Percentiles rank a stretch among this genome's conserved stretches.
phyloP scores from a whole-genome alignment of 2,888 invertebrate genomes.

The Oxyscelio sp. region DNA sequence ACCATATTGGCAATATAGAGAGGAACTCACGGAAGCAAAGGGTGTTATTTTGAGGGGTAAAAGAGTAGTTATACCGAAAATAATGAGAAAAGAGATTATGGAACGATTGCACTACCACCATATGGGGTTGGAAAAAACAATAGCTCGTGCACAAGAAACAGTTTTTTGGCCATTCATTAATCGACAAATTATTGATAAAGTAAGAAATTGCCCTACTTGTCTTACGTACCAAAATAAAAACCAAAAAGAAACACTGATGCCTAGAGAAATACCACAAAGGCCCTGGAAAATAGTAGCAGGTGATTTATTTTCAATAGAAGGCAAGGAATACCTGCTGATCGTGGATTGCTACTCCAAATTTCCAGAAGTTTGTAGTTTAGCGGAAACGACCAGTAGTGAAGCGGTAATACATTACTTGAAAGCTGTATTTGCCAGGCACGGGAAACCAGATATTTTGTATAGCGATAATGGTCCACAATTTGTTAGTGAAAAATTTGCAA shows the following conservation, averaged over 20 bases:
- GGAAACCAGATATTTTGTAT: not conserved
- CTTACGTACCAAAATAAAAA: not conserved
- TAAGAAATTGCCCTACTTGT: slow-evolving; percentile 55
- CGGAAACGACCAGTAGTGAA: not conserved
- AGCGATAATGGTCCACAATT: not conserved
- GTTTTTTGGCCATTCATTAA: slow-evolving; percentile 77
- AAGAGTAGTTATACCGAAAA: slow-evolving; percentile 70
- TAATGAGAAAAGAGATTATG: slow-evolving; percentile 73
- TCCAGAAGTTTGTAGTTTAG: not conserved
- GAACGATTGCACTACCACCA: slow-evolving; percentile 77
- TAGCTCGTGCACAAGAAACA: slow-evolving; percentile 69
- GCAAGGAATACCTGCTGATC: not conserved
- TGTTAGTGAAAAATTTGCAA: not conserved
- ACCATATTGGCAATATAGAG: slow-evolving; percentile 37
- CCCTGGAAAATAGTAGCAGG: not conserved
- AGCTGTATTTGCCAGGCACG: not conserved
- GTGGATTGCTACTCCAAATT: not conserved
- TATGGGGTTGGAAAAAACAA: slow-evolving; percentile 76
- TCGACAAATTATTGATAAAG: slow-evolving; percentile 72
- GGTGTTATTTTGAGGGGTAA: slow-evolving; percentile 49
- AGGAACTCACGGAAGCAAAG: slow-evolving; percentile 27
- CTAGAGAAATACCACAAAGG: not conserved
- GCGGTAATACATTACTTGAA: not conserved
- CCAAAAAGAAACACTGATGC: not conserved
- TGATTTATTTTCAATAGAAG: not conserved